phyloP scores from a whole-genome alignment of 2,888 invertebrate genomes.

The Sicus ferrugineus region DNA sequence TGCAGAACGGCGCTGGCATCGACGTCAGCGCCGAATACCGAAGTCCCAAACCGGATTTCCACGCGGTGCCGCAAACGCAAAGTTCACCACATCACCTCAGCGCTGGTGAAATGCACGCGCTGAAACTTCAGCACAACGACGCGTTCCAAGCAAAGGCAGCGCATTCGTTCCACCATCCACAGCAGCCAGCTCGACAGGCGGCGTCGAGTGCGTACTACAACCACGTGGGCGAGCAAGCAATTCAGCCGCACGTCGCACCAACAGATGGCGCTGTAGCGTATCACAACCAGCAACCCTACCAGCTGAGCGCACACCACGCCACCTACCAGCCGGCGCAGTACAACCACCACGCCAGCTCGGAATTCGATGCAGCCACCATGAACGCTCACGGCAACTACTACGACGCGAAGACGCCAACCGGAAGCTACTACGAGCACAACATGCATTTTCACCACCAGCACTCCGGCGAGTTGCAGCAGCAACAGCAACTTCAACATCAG shows the following conservation, averaged over 20 bases:
- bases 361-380: conserved; percentile 57
- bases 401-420: conserved; percentile 56
- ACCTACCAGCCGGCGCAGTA: conserved; percentile 46
- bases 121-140: conserved; percentile 48
- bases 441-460: conserved; percentile 52
- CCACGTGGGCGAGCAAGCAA: conserved; percentile 50
- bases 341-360: conserved; percentile 50
- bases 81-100: conserved; percentile 43
- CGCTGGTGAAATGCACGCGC: conserved; percentile 43
- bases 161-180: conserved; percentile 51
- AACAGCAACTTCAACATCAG: conserved; percentile 45
- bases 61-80: conserved; percentile 35
- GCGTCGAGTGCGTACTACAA: conserved; percentile 53
- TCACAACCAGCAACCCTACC: conserved; percentile 49
- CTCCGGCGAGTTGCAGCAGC: conserved; percentile 49
- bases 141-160: conserved; percentile 39
- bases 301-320: conserved; percentile 47
- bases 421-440: conserved; percentile 32
- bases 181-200: conserved; percentile 50
- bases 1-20: conserved; percentile 43
- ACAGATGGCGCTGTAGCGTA: background rate
- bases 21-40: conserved; percentile 53
- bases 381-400: conserved; percentile 56
- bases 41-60: conserved; percentile 54
- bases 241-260: conserved; percentile 36